phyloP scores from a whole-genome alignment of 2,888 invertebrate genomes.

The Caenorhabditis panamensis region DNA sequence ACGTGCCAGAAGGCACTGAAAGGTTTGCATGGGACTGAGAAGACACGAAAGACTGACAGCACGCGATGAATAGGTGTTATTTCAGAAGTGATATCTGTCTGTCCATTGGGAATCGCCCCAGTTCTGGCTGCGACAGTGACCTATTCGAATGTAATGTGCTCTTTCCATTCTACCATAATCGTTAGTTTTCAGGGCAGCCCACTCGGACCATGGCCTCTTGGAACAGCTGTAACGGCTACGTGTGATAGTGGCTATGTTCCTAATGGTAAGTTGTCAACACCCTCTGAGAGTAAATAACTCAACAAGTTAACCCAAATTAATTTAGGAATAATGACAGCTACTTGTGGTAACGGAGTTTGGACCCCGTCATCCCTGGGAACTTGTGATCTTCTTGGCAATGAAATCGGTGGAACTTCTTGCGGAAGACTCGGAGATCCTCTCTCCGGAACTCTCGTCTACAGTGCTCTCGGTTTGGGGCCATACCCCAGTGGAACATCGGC shows the following conservation, averaged over 20 bases:
- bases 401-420: conserved; percentile 42
- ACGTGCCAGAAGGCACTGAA: conserved; percentile 34
- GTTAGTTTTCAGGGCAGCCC: conserved; percentile 47
- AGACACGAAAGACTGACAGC: not conserved
- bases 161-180: not conserved
- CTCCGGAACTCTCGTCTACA: conserved; percentile 49
- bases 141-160: conserved; percentile 51
- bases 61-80: not conserved
- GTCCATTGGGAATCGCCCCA: conserved; percentile 37
- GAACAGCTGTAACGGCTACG: conserved; percentile 58
- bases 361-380: conserved; percentile 61
- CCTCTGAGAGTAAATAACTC: not conserved
- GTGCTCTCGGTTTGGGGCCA: conserved; percentile 47
- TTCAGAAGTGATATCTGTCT: conserved; percentile 41
- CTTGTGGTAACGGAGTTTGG: conserved; percentile 61
- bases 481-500: conserved; percentile 69
- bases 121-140: conserved; percentile 46
- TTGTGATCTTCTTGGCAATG: conserved; percentile 48
- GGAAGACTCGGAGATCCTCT: conserved; percentile 35
- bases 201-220: conserved; percentile 65
- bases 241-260: conserved; percentile 57
- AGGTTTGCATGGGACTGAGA: conserved; percentile 34
- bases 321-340: conserved; percentile 45
- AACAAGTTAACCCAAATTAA: no score
- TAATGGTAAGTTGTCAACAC: conserved; percentile 30